These are phyloP conservation scores for Garra rufa DNA, from an alignment of 2,113 vertebrate genomes.

Conservation along the genomic window DNA sequence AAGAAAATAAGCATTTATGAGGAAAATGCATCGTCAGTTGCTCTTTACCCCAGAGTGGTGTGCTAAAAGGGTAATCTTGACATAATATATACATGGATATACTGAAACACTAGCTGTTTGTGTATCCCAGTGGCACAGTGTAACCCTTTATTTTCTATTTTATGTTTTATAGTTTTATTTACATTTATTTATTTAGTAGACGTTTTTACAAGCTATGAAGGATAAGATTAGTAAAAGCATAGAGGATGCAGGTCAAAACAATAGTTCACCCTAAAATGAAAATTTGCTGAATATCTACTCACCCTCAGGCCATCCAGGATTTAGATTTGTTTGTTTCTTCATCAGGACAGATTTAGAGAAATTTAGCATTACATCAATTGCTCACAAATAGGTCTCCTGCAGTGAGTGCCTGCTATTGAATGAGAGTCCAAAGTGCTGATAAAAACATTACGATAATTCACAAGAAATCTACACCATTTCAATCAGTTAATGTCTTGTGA, in stretches of 20 bases:
- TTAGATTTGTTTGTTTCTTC: background rate
- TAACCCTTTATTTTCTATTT: background rate
- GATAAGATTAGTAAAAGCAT: background rate
- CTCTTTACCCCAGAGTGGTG: slow-evolving; percentile 55
- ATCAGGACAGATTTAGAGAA: background rate
- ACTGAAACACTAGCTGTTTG: background rate
- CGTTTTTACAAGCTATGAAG: no score
- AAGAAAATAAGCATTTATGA: slow-evolving; percentile 63
- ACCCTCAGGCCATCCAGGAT: background rate
- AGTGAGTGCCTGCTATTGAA: background rate
- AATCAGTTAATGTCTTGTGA: background rate
- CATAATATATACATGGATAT: background rate
- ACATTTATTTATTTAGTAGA: no score
- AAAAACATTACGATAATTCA: background rate
- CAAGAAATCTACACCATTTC: background rate
- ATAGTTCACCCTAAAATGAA: background rate
- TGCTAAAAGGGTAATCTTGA: slow-evolving; percentile 25
- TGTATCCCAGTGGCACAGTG: background rate
- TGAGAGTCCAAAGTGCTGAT: background rate
- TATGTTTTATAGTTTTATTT: background rate
- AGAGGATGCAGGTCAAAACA: background rate
- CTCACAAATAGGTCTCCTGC: background rate
- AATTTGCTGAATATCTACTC: background rate
- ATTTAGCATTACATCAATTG: background rate
- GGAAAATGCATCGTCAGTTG: slow-evolving; percentile 58